phyloP scores from a whole-genome alignment of 2,888 invertebrate genomes.

The Epicampocera succincta region DNA sequence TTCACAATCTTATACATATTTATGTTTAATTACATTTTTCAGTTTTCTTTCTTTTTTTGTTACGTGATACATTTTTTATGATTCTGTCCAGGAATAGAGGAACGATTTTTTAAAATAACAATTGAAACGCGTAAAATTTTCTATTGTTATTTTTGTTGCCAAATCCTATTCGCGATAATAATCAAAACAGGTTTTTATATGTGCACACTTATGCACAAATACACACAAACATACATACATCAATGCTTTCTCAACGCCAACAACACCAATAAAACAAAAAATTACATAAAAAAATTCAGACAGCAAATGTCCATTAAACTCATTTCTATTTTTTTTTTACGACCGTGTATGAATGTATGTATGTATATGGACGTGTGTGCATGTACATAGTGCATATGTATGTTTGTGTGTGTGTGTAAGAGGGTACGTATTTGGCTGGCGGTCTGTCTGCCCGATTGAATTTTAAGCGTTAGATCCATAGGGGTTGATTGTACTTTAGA shows the following conservation, averaged over 20 bases:
- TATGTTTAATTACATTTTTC: not conserved
- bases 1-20: not conserved
- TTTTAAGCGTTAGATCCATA: conserved; percentile 31
- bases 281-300: not conserved
- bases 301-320: conserved; percentile 30
- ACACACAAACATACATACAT: no score
- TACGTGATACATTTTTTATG: no score
- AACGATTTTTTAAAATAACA: no score
- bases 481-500: conserved; percentile 57
- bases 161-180: conserved; percentile 57
- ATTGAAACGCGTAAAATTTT: conserved; percentile 36
- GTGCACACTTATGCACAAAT: no score
- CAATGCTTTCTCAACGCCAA: conserved; percentile 28
- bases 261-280: conserved; percentile 13
- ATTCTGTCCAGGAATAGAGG: no score
- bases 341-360: no score
- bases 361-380: not conserved
- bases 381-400: no score
- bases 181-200: conserved; percentile 63
- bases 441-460: conserved; percentile 1
- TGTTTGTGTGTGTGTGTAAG: conserved; percentile 4
- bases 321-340: not conserved
- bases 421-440: conserved; percentile 10
- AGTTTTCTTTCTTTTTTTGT: no score
- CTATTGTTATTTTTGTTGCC: not conserved